phyloP scores from a whole-genome alignment of 2,888 invertebrate species.

The Isotomurus palustris region DNA sequence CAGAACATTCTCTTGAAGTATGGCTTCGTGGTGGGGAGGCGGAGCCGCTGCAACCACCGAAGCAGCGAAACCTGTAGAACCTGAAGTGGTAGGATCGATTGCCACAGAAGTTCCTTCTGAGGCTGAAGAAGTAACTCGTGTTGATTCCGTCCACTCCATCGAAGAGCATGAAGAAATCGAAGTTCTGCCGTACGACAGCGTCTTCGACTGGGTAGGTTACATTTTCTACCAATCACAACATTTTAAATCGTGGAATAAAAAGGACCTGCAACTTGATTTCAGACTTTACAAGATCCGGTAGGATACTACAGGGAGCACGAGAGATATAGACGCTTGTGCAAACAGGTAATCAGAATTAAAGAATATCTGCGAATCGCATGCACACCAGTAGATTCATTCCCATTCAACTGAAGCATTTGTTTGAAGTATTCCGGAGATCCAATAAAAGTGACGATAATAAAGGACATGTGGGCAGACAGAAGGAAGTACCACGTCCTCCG shows the following conservation, averaged over 20 bases:
- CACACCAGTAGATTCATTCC: too few species aligned
- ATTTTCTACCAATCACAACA: not conserved
- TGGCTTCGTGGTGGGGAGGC: too few species aligned
- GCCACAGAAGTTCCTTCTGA: too few species aligned
- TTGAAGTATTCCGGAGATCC: conserved; percentile 1
- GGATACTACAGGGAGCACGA: conserved; percentile 3
- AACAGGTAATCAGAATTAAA: not conserved
- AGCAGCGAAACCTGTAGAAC: too few species aligned
- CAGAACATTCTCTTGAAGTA: too few species aligned
- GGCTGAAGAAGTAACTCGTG: too few species aligned
- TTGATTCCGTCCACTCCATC: too few species aligned
- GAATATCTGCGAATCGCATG: too few species aligned
- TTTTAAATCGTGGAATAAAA: not conserved
- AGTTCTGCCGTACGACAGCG: conserved; percentile 5
- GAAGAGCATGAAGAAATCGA: conserved; percentile 9
- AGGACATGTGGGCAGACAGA: conserved; percentile 5
- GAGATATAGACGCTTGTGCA: not conserved
- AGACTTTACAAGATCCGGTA: conserved; percentile 1
- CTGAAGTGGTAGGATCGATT: too few species aligned
- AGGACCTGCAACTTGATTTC: not conserved
- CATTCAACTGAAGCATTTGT: too few species aligned
- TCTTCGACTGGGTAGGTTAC: conserved; percentile 5
- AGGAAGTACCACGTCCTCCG: conserved; percentile 4
- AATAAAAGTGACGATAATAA: not conserved
- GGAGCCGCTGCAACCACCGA: too few species aligned